Base-by-base conservation (phyloP, 2,113 vertebrate genomes). In the Malurus elegans region DNA sequence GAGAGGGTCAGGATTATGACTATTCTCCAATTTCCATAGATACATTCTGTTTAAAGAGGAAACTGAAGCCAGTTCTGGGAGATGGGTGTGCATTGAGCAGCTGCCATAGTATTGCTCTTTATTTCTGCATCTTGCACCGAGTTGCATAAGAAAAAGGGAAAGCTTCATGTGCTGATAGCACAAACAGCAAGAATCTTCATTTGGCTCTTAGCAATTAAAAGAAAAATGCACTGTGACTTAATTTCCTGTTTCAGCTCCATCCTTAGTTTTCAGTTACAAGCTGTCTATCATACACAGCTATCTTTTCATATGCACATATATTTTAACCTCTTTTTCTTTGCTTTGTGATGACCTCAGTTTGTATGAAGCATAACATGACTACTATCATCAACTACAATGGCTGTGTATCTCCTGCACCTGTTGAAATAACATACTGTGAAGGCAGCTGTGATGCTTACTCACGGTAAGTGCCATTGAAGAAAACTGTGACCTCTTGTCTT, bases 401-500 rank as follows among this genome's bases (percentile, higher is more conserved):
- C 69, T 98, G 98, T 81, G 78, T 90, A 15, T 97, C 98, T 45
- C 6, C 51, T 9, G 20, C 21, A 34, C 96, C 98, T 3, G 93
- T 98, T 81, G 89, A 73, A 71, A 70, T 98, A 23, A 38, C 97
- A 23, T 97, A 96, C 86, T 98, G 98, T 50, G 82, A 76, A 73
- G 98, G 98, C 53, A 86, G 74, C 92, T 98, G 98, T 23, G 94
- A 92, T 29, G 97, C 96, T 48, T 72, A 48, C n/a, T 97, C 98
- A 66, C 78, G 48, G 98, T 98, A 96, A 32, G 97, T 92, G 71
- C 10, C 42, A 31, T 8, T 38, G 81, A 78, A 86, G 17, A 21
- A 4, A 56, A 78, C 19, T 73, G 28, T 45, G 15, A 7, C 29
- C 20, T 80, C 40, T 73, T 82, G 18, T 57, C 38, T 89, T 79